Evolutionary conservation across 64 coral and sea anemone genomes (phyloP).

Genomic region (Montipora efflorescens): DNA sequence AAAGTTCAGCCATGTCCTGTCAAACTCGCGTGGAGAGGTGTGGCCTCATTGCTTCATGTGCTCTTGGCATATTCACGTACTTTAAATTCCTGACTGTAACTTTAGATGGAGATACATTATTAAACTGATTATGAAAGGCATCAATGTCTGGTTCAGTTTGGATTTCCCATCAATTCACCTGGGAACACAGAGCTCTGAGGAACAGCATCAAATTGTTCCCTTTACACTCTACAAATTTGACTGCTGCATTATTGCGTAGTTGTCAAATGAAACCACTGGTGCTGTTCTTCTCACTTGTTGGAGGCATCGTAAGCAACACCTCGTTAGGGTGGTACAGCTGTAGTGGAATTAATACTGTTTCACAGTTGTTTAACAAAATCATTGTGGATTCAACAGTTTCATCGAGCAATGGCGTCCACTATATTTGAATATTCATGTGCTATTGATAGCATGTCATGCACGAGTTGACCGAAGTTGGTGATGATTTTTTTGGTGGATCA

Average conservation of each 20-base stretch:
- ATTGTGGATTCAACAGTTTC: not conserved
- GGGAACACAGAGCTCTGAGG: not conserved
- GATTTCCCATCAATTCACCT: not conserved
- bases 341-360: too few species aligned
- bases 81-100: slow-evolving; percentile 49
- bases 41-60: slow-evolving; percentile 29
- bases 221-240: not conserved
- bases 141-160: not conserved
- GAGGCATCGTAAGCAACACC: not conserved
- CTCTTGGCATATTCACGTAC: slow-evolving; percentile 48
- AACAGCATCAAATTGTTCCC: not conserved
- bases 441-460: not conserved
- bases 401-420: not conserved
- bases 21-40: slow-evolving; percentile 7
- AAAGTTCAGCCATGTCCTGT: not conserved
- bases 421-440: too few species aligned
- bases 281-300: not conserved
- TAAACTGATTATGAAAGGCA: slow-evolving; percentile 54
- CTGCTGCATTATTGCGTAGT: not conserved
- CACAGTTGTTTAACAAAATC: too few species aligned
- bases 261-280: not conserved
- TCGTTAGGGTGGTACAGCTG: not conserved
- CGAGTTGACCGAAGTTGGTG: not conserved
- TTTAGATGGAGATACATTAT: slow-evolving; percentile 40
- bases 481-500: not conserved